Evolutionary conservation across 2,888 invertebrate genomes (phyloP), one percentile per base, ranked within the genome.

Genomic region (Strigamia transsilvanica): DNA sequence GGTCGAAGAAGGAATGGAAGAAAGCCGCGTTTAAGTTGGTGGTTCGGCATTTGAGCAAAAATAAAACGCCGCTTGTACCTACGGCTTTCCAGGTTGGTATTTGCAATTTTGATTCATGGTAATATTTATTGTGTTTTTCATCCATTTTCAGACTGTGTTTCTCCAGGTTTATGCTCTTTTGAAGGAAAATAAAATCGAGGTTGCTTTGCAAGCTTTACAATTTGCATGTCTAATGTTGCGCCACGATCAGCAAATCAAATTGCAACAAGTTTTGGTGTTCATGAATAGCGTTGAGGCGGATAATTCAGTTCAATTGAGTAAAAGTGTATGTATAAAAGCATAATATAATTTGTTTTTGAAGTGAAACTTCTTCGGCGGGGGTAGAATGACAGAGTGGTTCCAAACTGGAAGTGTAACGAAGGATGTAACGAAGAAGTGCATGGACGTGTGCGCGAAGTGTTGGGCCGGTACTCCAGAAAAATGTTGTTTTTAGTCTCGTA

Each of bases 221-320:
- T 73, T 82, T n/a, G 78, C 79, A 13, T 32, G 46, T 15, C 79
- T 82, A 10, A 23, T 82, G 38, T 32, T 82, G 4, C 78, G 79
- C 0, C 79, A 61, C 23, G 42, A 79, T 21, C 78, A 79, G 15
- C 42, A 56, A 42, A 82, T 78, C 46, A 61, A 41, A 79, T 56
- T 82, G 2, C 42, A 82, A 3, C 51, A 46, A 7, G 21, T 82
- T 15, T 32, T 82, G 27, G 32, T 46, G n/a, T 82, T 82, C 38
- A 82, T 82, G 79, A 42, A 82, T 13, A 10, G 51, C 15, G 79
- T 61, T 32, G 27, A 21, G 10, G 79, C 51, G 15, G 82, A 82
- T 38, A 13, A 34, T 3, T 21, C 46, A 12, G 51, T 82, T 18
- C 18, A 32, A 51, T 38, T 82, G 21, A 77, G 23, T 12, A 38